These are phyloP conservation scores for Sceliomorpha sp. DNA, from an alignment of 2,888 invertebrate species.

Conservation along the genomic window DNA sequence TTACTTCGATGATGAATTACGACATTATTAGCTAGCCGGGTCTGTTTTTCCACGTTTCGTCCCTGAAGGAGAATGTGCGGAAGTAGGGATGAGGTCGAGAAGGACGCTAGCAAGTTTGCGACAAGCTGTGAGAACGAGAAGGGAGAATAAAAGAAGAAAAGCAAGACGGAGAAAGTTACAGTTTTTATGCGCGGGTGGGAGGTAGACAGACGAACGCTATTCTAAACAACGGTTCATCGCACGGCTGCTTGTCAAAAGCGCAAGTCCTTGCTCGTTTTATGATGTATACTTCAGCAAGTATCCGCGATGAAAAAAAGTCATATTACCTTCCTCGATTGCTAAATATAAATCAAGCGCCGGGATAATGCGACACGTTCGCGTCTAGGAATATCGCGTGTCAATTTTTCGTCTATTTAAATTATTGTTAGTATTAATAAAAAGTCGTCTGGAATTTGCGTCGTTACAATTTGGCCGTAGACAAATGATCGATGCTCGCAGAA, in stretches of 20 bases:
- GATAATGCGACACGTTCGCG: too few species aligned
- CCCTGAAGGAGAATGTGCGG: constrained; percentile 47
- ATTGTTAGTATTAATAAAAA: too few species aligned
- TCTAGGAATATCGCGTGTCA: too few species aligned
- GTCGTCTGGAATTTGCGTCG: too few species aligned
- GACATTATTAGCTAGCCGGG: constrained; percentile 8
- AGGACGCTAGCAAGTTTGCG: constrained; percentile 23
- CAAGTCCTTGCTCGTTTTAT: constrained; percentile 45
- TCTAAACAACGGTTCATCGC: constrained; percentile 57
- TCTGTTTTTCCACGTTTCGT: constrained; percentile 6
- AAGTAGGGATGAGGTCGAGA: constrained; percentile 50
- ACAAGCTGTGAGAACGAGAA: constrained; percentile 31
- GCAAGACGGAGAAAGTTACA: constrained; percentile 52
- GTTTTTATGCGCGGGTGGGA: constrained; percentile 46
- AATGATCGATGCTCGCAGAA: too few species aligned
- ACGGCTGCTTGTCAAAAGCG: constrained; percentile 51
- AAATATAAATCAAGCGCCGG: too few species aligned
- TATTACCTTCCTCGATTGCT: too few species aligned
- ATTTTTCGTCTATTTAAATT: too few species aligned
- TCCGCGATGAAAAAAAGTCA: constrained; percentile 7
- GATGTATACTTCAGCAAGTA: constrained; percentile 20
- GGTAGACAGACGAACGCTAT: constrained; percentile 42
- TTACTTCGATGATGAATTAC: background rate
- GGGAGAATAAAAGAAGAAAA: constrained; percentile 49
- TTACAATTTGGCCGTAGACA: too few species aligned